phyloP scores from a whole-genome alignment of 2,797 vertebrate species.

The Erpetoichthys calabaricus region DNA sequence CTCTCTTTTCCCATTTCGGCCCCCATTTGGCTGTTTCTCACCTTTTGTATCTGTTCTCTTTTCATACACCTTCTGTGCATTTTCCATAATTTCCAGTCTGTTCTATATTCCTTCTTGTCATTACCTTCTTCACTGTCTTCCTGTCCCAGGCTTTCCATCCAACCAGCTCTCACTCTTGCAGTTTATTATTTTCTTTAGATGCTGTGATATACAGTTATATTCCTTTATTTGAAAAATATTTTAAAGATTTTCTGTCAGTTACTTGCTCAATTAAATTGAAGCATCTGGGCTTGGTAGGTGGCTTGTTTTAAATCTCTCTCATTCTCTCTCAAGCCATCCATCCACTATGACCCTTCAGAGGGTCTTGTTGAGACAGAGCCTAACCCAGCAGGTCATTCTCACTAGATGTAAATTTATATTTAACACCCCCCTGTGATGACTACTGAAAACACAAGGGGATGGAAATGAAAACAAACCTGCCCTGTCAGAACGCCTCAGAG shows the following conservation, averaged over 20 bases:
- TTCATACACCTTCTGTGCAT: constrained; percentile 1
- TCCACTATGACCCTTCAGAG: too few relatives aligned
- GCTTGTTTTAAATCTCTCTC: too few relatives aligned
- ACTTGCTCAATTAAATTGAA: too few relatives aligned
- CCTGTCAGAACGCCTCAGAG: constrained; percentile 58
- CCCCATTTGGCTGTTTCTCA: constrained; percentile 42
- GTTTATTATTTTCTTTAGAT: too few relatives aligned
- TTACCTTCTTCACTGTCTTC: background rate
- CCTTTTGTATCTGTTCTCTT: constrained; percentile 19
- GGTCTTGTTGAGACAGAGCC: too few relatives aligned
- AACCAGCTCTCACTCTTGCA: constrained; percentile 21
- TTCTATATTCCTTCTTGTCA: background rate
- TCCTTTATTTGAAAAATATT: too few relatives aligned
- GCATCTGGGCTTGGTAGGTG: too few relatives aligned
- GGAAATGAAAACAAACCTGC: constrained; percentile 93
- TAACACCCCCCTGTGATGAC: constrained; percentile 62
- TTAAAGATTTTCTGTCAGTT: too few relatives aligned
- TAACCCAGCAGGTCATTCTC: constrained; percentile 23
- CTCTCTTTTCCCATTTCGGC: constrained; percentile 5
- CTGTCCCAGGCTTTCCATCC: constrained; percentile 13
- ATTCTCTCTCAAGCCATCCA: too few relatives aligned
- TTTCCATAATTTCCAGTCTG: constrained; percentile 3
- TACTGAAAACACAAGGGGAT: constrained; percentile 65
- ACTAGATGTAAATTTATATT: constrained; percentile 61
- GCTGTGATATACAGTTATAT: too few relatives aligned